phyloP scores from a whole-genome alignment of 2,113 vertebrate species.

The Onychorhynchus coronatus region DNA sequence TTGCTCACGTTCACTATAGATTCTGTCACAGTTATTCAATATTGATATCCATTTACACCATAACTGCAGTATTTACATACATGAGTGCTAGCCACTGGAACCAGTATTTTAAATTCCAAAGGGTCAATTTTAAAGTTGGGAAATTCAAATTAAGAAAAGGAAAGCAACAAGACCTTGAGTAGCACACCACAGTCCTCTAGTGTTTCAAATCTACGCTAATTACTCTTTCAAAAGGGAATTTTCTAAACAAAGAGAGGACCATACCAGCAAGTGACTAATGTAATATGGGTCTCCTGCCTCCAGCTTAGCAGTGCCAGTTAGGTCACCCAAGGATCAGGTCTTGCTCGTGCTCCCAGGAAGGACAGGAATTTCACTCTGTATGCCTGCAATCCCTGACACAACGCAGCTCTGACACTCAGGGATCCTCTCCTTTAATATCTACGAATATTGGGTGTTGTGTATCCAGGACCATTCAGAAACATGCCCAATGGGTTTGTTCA shows the following conservation, averaged over 20 bases:
- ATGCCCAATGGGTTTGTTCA: not conserved
- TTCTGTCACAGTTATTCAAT: not conserved
- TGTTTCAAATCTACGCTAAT: not conserved
- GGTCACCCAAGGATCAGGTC: not conserved
- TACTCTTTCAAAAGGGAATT: not conserved
- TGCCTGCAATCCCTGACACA: not conserved
- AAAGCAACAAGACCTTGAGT: not conserved
- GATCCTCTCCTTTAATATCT: not conserved
- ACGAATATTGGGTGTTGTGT: not conserved
- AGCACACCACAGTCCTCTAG: not conserved
- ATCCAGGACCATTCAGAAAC: not conserved
- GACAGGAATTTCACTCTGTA: not conserved
- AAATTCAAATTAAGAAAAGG: conserved; percentile 15
- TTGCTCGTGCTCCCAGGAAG: not conserved
- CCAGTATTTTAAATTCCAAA: conserved; percentile 1
- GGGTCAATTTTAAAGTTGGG: conserved; percentile 12
- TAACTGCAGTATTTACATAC: not conserved
- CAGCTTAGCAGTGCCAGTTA: not conserved
- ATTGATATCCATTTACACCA: not conserved
- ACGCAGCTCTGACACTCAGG: not conserved
- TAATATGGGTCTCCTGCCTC: not conserved
- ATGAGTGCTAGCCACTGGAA: not conserved
- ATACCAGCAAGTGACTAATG: not conserved
- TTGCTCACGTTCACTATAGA: not conserved
- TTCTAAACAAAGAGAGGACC: not conserved